Base-by-base conservation (phyloP, 2,888 invertebrate genomes). In the Nymphalis polychloros region DNA sequence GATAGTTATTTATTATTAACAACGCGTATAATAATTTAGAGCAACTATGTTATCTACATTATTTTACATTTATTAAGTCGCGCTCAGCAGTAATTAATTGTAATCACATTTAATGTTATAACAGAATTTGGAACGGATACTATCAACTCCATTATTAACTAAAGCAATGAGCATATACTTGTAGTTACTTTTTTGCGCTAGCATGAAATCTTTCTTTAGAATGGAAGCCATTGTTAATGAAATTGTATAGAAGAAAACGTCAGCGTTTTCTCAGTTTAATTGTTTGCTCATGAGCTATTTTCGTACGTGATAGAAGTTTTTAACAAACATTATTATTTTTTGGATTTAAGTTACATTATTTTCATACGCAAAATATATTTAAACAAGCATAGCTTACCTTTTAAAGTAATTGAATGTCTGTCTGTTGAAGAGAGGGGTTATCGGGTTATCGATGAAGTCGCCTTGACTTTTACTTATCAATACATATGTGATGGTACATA, bases 401-500 rank as follows among this genome's bases (percentile, higher is more conserved):
- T 41, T 1, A 19, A 49, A 49, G 57, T 19, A 41, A 20, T 60
- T 17, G 48, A 60, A 59, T 59, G 46, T 46, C 16, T 46, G n/a
- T 13, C 16, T 55, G 27, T 23, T 41, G 46, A 49, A 52, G n/a
- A 20, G 47, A 57, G 4, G 19, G 35, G 35, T 63, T 63, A 57
- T 35, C 46, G 7, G 59, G 60, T 66, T 69, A 71, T 71, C 66
- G 52, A 60, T 66, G 35, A 50, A 50, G 19, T 47, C 41, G 52
- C 66, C 63, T 68, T 59, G 68, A 70, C 66, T 63, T 59, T 57
- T 64, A 61, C 69, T 73, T 76, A 75, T 76, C 74, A 55, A 55
- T 35, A 41, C 41, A 41, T 41, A 41, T 41, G 41, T 41, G 41
- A 13, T 57, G 57, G 35, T 41, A 41, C 27, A 31, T 31, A 31